Evolutionary conservation across 2,797 vertebrate genomes (phyloP).

Genomic region (Malurus splendens): DNA sequence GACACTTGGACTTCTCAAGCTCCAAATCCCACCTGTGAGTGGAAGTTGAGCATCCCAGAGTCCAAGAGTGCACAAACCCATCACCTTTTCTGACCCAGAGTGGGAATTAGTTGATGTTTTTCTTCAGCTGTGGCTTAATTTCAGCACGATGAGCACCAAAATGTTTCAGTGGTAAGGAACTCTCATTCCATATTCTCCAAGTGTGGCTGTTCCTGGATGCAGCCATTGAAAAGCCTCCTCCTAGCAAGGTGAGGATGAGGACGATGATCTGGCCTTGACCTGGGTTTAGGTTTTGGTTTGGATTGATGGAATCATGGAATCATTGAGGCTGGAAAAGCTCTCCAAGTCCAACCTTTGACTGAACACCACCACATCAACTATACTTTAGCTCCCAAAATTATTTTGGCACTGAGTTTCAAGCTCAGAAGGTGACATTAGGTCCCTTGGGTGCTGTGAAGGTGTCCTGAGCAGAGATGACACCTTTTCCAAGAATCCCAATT

Average conservation of each 20-base stretch:
- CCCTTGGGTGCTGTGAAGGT: background rate
- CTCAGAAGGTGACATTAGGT: accelerated
- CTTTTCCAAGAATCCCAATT: background rate
- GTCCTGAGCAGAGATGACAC: background rate
- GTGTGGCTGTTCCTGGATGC: background rate
- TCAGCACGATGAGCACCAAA: background rate
- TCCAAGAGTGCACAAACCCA: background rate
- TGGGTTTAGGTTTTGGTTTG: background rate
- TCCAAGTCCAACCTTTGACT: background rate
- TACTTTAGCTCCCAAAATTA: background rate
- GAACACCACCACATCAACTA: accelerated
- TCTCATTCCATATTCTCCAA: background rate
- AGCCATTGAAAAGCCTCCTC: background rate
- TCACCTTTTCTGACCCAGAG: background rate
- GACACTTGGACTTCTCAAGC: background rate
- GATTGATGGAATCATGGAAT: background rate
- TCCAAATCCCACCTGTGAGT: background rate
- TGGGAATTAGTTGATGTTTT: background rate
- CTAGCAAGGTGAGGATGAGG: background rate
- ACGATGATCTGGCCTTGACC: background rate
- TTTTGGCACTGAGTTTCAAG: background rate
- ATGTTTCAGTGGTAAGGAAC: accelerated
- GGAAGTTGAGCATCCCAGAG: background rate
- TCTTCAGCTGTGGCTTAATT: background rate
- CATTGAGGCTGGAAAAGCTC: background rate